A percentile compares a stretch with the other conserved stretches of the same genome.
Conservation (phyloP, 2,888 invertebrate genomes). For the Drosophila trichaetosa region DNA sequence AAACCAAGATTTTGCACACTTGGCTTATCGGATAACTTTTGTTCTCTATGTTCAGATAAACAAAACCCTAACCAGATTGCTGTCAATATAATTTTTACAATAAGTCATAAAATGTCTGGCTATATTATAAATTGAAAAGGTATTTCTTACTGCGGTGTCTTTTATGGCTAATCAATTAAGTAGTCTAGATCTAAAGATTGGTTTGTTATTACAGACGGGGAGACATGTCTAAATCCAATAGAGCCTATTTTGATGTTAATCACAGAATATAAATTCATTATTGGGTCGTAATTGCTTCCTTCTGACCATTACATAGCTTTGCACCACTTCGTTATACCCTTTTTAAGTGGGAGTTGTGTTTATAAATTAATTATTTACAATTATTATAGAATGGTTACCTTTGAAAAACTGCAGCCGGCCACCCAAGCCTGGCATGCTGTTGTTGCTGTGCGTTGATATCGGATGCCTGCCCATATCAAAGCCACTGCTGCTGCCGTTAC, state of each 20-base stretch:
- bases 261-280: neutral
- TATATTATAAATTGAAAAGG: neutral
- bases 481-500: constrained; percentile 48
- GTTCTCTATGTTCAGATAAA: neutral
- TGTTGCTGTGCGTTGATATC: constrained; percentile 71
- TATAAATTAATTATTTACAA: neutral
- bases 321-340: neutral
- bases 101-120: neutral
- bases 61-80: neutral
- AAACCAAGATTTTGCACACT: neutral
- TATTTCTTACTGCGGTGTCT: neutral
- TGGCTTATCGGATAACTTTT: neutral
- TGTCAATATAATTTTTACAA: neutral
- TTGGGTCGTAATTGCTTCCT: neutral
- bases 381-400: constrained; percentile 56
- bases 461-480: constrained; percentile 81
- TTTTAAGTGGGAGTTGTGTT: neutral
- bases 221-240: neutral
- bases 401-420: constrained; percentile 85
- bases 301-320: neutral
- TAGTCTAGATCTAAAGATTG: neutral
- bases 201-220: neutral
- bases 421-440: constrained; percentile 72
- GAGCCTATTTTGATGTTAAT: neutral
- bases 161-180: neutral